Conservation (phyloP, 2,113 vertebrate genomes). For the Pelvicachromis taeniatus region DNA sequence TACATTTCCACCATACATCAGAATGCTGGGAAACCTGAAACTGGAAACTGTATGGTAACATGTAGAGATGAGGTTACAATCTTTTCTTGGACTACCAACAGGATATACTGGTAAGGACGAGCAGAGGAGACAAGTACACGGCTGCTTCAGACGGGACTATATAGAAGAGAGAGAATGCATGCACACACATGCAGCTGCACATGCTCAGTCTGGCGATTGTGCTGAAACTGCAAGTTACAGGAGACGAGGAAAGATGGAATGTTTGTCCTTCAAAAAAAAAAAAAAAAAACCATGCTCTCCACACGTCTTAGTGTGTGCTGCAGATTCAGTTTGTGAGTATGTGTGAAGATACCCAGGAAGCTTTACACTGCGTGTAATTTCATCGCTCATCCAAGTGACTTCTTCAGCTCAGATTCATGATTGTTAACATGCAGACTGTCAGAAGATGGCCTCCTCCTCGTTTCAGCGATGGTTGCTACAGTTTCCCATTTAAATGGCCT, state of each 20-base stretch:
- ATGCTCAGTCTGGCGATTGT: constrained; percentile 42
- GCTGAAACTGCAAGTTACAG: constrained; percentile 50
- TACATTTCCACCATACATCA: constrained; percentile 47
- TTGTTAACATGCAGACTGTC: neutral
- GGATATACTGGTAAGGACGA: constrained; percentile 49
- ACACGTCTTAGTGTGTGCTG: neutral
- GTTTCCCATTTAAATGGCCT: neutral
- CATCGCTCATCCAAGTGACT: neutral
- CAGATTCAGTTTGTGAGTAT: neutral
- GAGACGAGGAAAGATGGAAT: constrained; percentile 28
- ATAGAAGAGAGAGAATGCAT: neutral
- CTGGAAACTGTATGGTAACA: constrained; percentile 45
- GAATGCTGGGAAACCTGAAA: constrained; percentile 34
- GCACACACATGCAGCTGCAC: neutral
- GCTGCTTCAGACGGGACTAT: neutral
- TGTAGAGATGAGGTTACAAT: constrained; percentile 42
- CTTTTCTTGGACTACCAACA: neutral
- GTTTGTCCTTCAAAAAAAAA: constrained; percentile 56
- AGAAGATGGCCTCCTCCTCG: neutral
- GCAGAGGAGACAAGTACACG: constrained; percentile 16
- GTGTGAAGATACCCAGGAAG: neutral
- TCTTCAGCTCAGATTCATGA: neutral
- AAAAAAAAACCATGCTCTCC: neutral
- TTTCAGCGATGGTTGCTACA: neutral
- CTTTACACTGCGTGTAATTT: neutral